Conservation (phyloP, 2,888 invertebrate species). For the Micoletzkya japonica region DNA sequence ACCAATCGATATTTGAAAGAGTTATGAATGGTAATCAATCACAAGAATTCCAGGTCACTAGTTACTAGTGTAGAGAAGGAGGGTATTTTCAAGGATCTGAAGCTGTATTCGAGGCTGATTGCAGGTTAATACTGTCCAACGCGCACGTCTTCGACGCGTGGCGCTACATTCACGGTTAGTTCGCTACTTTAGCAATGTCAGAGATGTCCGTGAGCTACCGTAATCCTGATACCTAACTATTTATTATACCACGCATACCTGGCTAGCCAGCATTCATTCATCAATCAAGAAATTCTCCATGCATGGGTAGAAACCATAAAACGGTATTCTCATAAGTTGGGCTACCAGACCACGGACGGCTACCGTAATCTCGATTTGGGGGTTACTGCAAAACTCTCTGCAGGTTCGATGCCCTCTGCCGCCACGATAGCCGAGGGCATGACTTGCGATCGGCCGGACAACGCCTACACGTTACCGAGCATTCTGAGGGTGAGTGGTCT, state of each 20-base stretch:
- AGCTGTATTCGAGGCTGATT: background rate
- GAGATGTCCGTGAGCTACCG: no score
- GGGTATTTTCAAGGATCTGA: background rate
- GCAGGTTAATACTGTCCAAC: conserved; percentile 48
- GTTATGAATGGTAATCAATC: background rate
- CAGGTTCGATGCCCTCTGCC: conserved; percentile 7
- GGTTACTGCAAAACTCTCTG: no score
- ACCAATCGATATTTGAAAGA: background rate
- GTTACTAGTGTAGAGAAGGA: background rate
- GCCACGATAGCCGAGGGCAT: conserved; percentile 67
- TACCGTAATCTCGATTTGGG: no score
- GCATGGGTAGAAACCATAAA: no score
- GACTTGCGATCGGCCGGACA: conserved; percentile 80
- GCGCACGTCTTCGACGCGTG: conserved; percentile 59
- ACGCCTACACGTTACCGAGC: conserved; percentile 76
- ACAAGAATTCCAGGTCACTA: background rate
- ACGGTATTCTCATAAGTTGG: no score
- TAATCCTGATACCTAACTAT: no score
- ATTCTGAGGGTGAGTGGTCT: background rate
- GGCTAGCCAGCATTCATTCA: no score
- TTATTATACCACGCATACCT: no score
- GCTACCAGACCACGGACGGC: no score
- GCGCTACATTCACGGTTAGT: conserved; percentile 38
- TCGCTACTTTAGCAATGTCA: no score
- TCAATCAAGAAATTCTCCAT: no score